Evolutionary conservation across 1,140 invertebrate species (phyloP).

Genomic region (Acromyrmex charruanus): DNA sequence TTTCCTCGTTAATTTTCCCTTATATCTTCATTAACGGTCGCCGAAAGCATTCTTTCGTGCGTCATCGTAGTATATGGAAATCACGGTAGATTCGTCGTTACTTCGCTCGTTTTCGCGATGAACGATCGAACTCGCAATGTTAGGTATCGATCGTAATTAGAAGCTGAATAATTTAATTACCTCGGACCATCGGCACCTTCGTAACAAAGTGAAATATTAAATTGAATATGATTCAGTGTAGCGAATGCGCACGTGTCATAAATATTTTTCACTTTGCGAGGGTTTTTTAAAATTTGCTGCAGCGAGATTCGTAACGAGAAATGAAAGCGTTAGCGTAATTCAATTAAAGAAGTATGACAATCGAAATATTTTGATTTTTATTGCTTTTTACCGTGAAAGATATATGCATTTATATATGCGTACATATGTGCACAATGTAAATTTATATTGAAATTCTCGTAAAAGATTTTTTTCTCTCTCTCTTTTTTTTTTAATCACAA

Average conservation of each 20-base stretch:
- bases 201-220: slow-evolving; percentile 7
- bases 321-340: slow-evolving; percentile 30
- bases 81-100: slow-evolving; percentile 43
- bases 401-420: slow-evolving; percentile 4
- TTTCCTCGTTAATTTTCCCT: slow-evolving; percentile 23
- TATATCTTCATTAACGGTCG: slow-evolving; percentile 15
- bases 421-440: slow-evolving; percentile 2
- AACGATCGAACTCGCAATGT: slow-evolving; percentile 58
- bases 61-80: neutral
- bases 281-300: neutral
- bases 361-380: slow-evolving; percentile 6
- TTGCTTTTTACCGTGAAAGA: neutral
- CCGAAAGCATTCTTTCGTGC: slow-evolving; percentile 44
- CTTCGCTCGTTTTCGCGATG: slow-evolving; percentile 63
- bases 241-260: neutral
- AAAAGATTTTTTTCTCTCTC: neutral
- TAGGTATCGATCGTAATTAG: slow-evolving; percentile 65
- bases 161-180: slow-evolving; percentile 64
- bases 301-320: neutral
- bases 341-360: slow-evolving; percentile 17
- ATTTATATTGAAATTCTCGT: slow-evolving; percentile 19
- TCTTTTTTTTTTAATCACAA: neutral
- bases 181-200: neutral
- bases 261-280: neutral
- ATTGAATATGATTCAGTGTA: neutral